A percentile compares a stretch with the other conserved stretches of the same genome.
phyloP scores from a whole-genome alignment of 30 jellyfish, hydroid and myxozoan genomes.

The Hydra vulgaris region DNA sequence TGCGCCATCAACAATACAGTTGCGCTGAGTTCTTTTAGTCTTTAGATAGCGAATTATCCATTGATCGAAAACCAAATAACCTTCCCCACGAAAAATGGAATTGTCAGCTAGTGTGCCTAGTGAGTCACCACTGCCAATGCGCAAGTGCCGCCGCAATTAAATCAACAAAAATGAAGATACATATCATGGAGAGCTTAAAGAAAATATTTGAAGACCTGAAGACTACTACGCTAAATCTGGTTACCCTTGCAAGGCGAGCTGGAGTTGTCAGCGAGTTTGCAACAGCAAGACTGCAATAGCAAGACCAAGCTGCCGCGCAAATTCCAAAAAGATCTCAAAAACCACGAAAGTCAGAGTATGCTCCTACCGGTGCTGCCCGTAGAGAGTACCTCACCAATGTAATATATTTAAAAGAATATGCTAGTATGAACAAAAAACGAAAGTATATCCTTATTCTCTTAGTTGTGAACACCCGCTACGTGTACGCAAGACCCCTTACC shows the following conservation, averaged over 20 bases:
- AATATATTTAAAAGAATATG: background rate
- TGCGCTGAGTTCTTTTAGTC: background rate
- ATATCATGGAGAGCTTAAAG: background rate
- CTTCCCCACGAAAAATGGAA: background rate
- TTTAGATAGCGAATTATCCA: background rate
- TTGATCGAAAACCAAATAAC: background rate
- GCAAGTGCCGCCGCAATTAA: background rate
- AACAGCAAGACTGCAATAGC: too few species aligned
- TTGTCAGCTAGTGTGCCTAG: background rate
- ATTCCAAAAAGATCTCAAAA: too few species aligned
- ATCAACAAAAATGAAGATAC: too few species aligned
- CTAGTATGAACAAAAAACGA: background rate
- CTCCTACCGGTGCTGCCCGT: background rate
- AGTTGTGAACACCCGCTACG: background rate
- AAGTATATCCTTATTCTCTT: background rate
- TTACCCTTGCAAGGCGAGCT: too few species aligned
- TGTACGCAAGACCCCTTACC: background rate
- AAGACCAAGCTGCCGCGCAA: too few species aligned
- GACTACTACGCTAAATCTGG: background rate
- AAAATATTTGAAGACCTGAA: background rate
- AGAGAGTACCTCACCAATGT: background rate
- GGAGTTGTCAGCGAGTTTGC: too few species aligned
- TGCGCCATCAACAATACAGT: background rate
- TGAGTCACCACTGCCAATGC: background rate
- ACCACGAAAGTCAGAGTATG: too few species aligned